Base-by-base conservation (phyloP, 2,888 invertebrate species). In the Lepidocyrtinus sp. region DNA sequence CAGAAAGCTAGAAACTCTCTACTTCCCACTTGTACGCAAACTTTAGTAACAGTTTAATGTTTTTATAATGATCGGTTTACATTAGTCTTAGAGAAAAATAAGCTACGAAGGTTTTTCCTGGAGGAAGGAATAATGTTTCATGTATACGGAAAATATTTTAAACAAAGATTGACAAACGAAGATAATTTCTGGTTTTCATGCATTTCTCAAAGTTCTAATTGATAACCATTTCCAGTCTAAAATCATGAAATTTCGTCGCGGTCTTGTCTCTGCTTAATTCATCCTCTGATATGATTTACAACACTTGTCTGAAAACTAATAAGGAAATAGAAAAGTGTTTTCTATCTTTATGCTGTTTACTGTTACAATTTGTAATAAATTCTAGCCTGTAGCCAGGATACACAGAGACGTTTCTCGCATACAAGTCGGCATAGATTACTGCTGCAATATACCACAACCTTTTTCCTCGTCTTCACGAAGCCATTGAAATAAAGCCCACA, bases 291-390 rank as follows among this genome's bases (percentile, higher is more conserved):
- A 26, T 78, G 68, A 78, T 78, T 78, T 78, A 78, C 73, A 73
- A 45, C 68, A 62, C 62, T 68, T 78, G 78, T 73, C 68, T 67
- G 67, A 73, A 77, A 68, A 78, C 72, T 72, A 72, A 78, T 78
- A 73, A 78, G 78, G 73, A 78, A 73, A 55, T 67, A 67, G 72
- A 67, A 61, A 55, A 21, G 36, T 50, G 67, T 55, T 55, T 70
- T 62, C 73, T 72, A 73, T 78, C 68, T 78, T 73, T 73, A 78
- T 68, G 68, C 50, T 72, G 27, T 71, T 78, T 78, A 78, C 77
- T 62, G 77, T 78, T 78, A 78, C 17, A 55, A 55, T 55, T 55
- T 17, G 55, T 36, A 36, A 36, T 36, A 36, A 36, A 36, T 36
- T 36, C 12, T 36, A 36, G n/a, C n/a, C 36, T 36, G 36, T 12